Evolutionary conservation across 1,140 invertebrate genomes (phyloP), one percentile per base, ranked within the genome.

Genomic region (Drosophila elegans): DNA sequence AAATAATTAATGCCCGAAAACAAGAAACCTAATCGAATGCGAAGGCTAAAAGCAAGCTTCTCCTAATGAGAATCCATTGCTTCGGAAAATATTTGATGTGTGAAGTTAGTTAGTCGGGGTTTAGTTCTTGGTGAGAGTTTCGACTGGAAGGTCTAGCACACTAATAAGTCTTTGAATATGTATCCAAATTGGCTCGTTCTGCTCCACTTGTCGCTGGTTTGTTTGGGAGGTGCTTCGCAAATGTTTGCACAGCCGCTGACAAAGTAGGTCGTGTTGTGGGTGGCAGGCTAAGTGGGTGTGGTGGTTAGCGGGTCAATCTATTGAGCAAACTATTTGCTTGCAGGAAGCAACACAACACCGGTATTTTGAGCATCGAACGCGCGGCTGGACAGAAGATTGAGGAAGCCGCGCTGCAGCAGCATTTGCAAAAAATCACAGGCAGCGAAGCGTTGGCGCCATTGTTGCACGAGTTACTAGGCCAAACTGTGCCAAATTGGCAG

Each of bases 401-500:
- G 68, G 67, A 74, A 44, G 48, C 59, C n/a, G 60, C 56, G 46
- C 53, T 78, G 45, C 71, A 44, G 13, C 66, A 78, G 57, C 74
- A 78, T 56, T 59, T 78, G 44, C 75, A 88, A 63, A 61, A 88
- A 77, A 62, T 83, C 76, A 83, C 51, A 49, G 71, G 55, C 29
- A 63, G 59, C 62, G 75, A 79, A 38, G 66, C 61, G 34, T 63
- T 86, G 82, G 69, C 61, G 83, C 82, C 82, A 82, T 88, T 86
- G 78, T 88, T 86, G 71, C 71, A 75, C 59, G 63, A 79, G 63
- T 82, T 88, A 64, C 63, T 86, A 59, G 64, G 49, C 60, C 82
- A 75, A 88, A 86, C 64, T 88, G 67, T 64, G 83, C 83, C 75
- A 86, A 86, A 82, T 88, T 82, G 82, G 83, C 82, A 88, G 72